Percentiles rank a stretch among this genome's conserved stretches.
Conservation (phyloP, 2,888 invertebrate species). For the Lepidocyrtinus sp. region DNA sequence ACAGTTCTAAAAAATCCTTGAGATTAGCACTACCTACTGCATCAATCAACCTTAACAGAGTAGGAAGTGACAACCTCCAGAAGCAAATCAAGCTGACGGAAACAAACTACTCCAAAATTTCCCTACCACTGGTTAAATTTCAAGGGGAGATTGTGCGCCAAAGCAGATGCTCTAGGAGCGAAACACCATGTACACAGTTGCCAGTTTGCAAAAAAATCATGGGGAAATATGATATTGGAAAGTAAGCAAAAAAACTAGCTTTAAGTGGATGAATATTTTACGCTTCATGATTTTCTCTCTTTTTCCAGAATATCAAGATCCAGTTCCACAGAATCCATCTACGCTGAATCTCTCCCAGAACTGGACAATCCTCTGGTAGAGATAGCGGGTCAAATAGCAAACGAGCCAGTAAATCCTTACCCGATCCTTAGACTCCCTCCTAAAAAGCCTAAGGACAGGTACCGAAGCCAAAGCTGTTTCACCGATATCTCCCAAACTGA, state of each 20-base stretch:
- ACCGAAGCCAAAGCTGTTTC: background rate
- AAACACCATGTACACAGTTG: background rate
- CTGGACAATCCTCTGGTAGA: constrained; percentile 15
- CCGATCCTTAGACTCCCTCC: constrained; percentile 18
- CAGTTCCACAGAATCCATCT: constrained; percentile 37
- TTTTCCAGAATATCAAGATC: constrained; percentile 22
- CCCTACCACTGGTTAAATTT: background rate
- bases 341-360: constrained; percentile 39
- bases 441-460: background rate
- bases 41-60: too few relatives aligned
- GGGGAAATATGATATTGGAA: background rate
- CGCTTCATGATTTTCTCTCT: background rate
- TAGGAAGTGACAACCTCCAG: too few relatives aligned
- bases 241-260: background rate
- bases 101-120: background rate
- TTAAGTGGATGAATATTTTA: too few relatives aligned
- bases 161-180: background rate
- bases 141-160: background rate
- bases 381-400: constrained; percentile 47
- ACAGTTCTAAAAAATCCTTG: too few relatives aligned
- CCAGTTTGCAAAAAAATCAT: constrained; percentile 9
- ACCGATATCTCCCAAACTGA: constrained; percentile 14
- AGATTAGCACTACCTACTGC: too few relatives aligned
- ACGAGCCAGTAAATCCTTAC: constrained; percentile 37
- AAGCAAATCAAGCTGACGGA: too few relatives aligned